phyloP scores from a whole-genome alignment of 2,113 vertebrate species.

The Bufo gargarizans region DNA sequence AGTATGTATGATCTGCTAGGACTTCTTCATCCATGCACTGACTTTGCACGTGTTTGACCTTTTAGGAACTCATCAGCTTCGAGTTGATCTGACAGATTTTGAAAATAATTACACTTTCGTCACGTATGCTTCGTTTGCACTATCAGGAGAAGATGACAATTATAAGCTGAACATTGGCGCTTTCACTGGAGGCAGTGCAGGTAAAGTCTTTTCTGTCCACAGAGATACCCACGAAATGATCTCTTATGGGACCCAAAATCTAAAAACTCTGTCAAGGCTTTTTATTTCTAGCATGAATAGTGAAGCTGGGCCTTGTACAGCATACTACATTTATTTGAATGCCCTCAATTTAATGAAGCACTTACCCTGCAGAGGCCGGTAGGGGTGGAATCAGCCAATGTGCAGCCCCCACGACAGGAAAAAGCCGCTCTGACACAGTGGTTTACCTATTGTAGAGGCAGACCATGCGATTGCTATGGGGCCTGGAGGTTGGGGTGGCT shows the following conservation, averaged over 20 bases:
- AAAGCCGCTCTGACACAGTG: too few species aligned
- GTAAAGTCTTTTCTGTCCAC: slow-evolving; percentile 21
- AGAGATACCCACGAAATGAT: neutral
- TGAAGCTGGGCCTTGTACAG: too few species aligned
- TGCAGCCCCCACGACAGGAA: too few species aligned
- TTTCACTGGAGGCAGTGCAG: slow-evolving; percentile 58
- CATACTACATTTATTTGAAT: too few species aligned
- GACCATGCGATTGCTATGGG: too few species aligned
- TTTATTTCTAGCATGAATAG: too few species aligned
- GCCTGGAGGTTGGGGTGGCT: too few species aligned
- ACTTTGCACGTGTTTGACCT: neutral
- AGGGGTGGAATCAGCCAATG: too few species aligned
- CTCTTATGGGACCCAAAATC: neutral
- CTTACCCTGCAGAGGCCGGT: too few species aligned
- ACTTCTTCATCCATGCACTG: neutral
- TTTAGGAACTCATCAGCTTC: slow-evolving; percentile 54
- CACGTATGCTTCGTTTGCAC: slow-evolving; percentile 45
- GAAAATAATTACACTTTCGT: slow-evolving; percentile 47
- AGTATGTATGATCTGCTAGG: neutral
- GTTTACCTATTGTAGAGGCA: too few species aligned
- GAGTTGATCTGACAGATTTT: slow-evolving; percentile 60
- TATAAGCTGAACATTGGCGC: slow-evolving; percentile 56
- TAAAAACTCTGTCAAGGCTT: neutral
- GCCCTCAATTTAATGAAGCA: too few species aligned
- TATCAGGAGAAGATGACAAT: slow-evolving; percentile 51